A percentile compares a stretch with the other conserved stretches of the same genome.
phyloP scores from a whole-genome alignment of 30 jellyfish, hydroid and myxozoan species.

The Aurelia coerulea region DNA sequence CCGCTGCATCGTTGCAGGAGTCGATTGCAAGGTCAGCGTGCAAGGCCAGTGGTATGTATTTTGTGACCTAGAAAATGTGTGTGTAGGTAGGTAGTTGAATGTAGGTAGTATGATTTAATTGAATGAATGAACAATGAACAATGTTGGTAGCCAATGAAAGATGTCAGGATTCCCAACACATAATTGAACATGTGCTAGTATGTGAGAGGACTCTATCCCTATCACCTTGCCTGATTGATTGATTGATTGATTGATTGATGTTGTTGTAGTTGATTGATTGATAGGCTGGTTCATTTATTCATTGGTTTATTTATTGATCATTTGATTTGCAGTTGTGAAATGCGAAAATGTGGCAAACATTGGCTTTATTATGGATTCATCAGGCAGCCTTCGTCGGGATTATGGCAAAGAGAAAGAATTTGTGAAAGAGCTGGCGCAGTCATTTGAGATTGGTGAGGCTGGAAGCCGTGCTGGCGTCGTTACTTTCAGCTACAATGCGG shows the following conservation, averaged over 20 bases:
- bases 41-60: constrained; percentile 46
- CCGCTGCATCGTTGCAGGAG: background rate
- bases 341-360: constrained; percentile 73
- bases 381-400: constrained; percentile 90
- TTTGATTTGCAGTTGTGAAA: constrained; percentile 20
- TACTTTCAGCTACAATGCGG: constrained; percentile 84
- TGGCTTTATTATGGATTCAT: constrained; percentile 92
- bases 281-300: too few relatives aligned
- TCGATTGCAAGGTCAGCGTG: constrained; percentile 35
- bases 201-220: too few relatives aligned
- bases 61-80: background rate
- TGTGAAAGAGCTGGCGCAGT: constrained; percentile 71
- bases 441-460: constrained; percentile 72
- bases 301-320: too few relatives aligned
- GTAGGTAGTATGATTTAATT: too few relatives aligned
- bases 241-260: too few relatives aligned
- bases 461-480: constrained; percentile 91
- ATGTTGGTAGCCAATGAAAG: too few relatives aligned
- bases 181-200: too few relatives aligned
- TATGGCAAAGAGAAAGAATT: constrained; percentile 85
- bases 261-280: too few relatives aligned
- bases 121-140: too few relatives aligned
- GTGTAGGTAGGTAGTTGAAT: too few relatives aligned
- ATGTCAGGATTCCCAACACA: too few relatives aligned
- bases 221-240: too few relatives aligned